These are phyloP conservation scores for Babylonia areolata DNA, from an alignment of 1,140 invertebrate genomes.

Conservation along the genomic window DNA sequence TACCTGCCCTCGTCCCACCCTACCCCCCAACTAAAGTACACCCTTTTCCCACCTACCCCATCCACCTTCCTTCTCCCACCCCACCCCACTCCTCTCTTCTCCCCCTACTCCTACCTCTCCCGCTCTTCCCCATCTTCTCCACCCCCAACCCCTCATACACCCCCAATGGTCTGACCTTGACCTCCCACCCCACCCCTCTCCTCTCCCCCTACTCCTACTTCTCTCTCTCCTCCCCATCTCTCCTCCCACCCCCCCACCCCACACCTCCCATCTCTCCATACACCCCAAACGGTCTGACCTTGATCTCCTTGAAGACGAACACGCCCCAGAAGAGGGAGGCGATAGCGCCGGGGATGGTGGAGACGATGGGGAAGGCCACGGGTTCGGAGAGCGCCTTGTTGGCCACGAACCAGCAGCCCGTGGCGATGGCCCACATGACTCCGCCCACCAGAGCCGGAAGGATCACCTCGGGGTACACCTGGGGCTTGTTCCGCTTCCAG, in stretches of 20 bases:
- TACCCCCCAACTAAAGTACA: too few relatives aligned
- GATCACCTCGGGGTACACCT: conserved; percentile 73
- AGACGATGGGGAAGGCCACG: conserved; percentile 76
- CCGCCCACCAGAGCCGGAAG: conserved; percentile 76
- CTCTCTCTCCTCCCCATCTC: not conserved
- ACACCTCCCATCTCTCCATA: not conserved
- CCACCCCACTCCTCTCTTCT: not conserved
- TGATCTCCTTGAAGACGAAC: conserved; percentile 69
- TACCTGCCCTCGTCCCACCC: too few relatives aligned
- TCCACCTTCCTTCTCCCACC: not conserved
- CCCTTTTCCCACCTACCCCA: too few relatives aligned
- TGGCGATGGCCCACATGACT: conserved; percentile 76
- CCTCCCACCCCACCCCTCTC: not conserved
- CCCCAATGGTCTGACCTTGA: too few relatives aligned
- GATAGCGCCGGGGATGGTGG: conserved; percentile 64
- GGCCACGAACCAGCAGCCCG: conserved; percentile 75
- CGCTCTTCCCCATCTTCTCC: not conserved
- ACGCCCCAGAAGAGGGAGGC: conserved; percentile 68
- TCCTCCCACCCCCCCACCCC: not conserved
- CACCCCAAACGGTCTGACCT: conserved; percentile 50
- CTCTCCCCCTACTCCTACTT: not conserved
- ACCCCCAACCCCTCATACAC: not conserved
- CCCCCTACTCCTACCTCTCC: not conserved
- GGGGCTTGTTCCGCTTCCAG: conserved; percentile 72
- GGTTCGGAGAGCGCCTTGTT: conserved; percentile 73